Evolutionary conservation across 2,113 vertebrate species (phyloP), one percentile per base, ranked within the genome.

Genomic region (Ovibos moschatus): DNA sequence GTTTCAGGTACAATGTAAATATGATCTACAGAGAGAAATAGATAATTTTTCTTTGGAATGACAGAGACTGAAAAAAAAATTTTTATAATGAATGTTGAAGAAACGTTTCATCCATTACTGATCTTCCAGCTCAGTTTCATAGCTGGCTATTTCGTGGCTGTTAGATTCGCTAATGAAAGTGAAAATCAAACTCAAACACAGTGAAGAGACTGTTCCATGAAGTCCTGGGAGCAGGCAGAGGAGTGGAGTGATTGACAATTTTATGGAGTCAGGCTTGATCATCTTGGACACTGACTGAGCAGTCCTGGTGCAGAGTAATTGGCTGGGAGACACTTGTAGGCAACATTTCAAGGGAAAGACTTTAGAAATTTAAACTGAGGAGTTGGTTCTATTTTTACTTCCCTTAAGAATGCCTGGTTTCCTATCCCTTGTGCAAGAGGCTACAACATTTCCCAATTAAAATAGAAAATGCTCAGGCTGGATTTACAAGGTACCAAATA

Each of bases 361-460:
- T 95, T 36, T 10, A 91, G 53, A 91, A 87, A 62, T 94, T 97
- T 93, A 83, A 93, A 79, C 71, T 74, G 67, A 91, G 43, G 62
- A 87, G 36, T 92, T 95, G 76, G 27, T 93, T 91, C 82, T 94
- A 97, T 95, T 96, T 98, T 95, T 86, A 93, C 94, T 86, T 96
- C 15, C 87, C 58, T 67, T 94, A 94, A 62, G 55, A 17, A 84
- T 91, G 43, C 25, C 50, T 81, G 21, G n/a, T 87, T 87, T 96
- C 81, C 74, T 94, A 91, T 81, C 21, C 78, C 67, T 85, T 91
- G 28, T 88, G 57, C 15, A 95, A 95, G 82, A 93, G 64, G 51
- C 82, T 94, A 50, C 78, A 93, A 76, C 91, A 60, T 74, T 93
- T 97, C 71, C 82, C 78, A 96, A 60, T 94, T 97, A 86, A 97